Conservation (phyloP, 1,140 invertebrate genomes). For the Drosophila tristis region DNA sequence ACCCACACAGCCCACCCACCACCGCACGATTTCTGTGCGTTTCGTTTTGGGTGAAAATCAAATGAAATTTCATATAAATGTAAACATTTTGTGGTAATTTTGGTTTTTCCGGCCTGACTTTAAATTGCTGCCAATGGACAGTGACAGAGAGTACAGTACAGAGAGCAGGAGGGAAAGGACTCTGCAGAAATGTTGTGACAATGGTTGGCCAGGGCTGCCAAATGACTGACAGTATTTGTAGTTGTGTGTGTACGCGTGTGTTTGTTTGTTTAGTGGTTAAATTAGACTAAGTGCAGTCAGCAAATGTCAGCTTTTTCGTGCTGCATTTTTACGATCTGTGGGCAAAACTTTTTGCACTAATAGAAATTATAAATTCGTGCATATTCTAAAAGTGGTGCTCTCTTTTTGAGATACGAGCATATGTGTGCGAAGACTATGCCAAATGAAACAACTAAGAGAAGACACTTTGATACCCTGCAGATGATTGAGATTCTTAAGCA, state of each 20-base stretch:
- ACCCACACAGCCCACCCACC: neutral
- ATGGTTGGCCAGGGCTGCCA: conserved; percentile 55
- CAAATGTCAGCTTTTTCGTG: conserved; percentile 37
- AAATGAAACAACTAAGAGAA: neutral
- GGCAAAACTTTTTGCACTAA: conserved; percentile 48
- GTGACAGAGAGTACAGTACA: neutral
- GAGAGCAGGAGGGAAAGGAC: conserved; percentile 11
- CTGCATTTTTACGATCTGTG: conserved; percentile 58
- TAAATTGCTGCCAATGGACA: conserved; percentile 35
- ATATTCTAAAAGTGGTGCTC: neutral
- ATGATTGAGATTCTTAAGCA: neutral
- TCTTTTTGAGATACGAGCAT: neutral
- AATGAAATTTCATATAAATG: conserved; percentile 63
- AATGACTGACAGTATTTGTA: conserved; percentile 63
- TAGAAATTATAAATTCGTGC: conserved; percentile 64
- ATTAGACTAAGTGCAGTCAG: conserved; percentile 77
- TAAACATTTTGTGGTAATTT: conserved; percentile 73
- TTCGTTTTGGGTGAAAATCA: conserved; percentile 30
- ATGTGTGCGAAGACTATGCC: neutral
- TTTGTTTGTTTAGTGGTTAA: conserved; percentile 65
- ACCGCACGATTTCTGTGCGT: neutral
- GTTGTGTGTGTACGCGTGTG: conserved; percentile 31
- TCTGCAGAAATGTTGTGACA: conserved; percentile 68
- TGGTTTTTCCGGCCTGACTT: conserved; percentile 60
- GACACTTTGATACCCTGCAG: neutral